Conservation (phyloP, 2,113 vertebrate species). For the Thalassarche chlororhynchos region DNA sequence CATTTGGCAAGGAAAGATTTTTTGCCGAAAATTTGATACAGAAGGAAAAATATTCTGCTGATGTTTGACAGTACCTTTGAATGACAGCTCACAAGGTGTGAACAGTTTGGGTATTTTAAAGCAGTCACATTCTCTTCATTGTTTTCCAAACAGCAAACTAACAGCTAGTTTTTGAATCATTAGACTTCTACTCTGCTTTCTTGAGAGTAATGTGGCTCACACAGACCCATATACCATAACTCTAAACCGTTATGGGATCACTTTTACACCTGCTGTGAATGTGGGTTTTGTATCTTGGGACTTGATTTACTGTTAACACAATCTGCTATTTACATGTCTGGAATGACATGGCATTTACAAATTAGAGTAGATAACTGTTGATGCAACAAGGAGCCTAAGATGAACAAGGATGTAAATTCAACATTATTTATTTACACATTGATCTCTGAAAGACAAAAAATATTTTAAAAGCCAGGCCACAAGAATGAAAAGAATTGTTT, state of each 20-base stretch:
- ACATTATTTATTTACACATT: background rate
- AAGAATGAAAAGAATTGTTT: background rate
- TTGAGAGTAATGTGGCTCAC: background rate
- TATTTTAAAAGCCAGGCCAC: background rate
- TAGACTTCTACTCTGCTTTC: background rate
- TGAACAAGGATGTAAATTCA: background rate
- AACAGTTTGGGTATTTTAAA: background rate
- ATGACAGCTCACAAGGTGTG: background rate
- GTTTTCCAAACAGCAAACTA: background rate
- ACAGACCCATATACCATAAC: background rate
- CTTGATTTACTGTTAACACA: background rate
- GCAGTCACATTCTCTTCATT: background rate
- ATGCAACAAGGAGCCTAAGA: background rate
- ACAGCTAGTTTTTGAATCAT: background rate
- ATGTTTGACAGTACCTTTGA: background rate
- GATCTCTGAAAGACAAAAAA: background rate
- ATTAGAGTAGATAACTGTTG: background rate
- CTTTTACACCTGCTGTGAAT: background rate
- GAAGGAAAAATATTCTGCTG: background rate
- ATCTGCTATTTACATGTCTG: background rate
- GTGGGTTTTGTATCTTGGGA: background rate
- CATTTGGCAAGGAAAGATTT: background rate
- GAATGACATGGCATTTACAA: background rate
- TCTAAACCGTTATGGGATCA: background rate
- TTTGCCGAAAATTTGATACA: background rate